A percentile compares a stretch with the other conserved stretches of the same genome.
phyloP scores from a whole-genome alignment of 2,113 vertebrate species.

The Alligator sinensis region DNA sequence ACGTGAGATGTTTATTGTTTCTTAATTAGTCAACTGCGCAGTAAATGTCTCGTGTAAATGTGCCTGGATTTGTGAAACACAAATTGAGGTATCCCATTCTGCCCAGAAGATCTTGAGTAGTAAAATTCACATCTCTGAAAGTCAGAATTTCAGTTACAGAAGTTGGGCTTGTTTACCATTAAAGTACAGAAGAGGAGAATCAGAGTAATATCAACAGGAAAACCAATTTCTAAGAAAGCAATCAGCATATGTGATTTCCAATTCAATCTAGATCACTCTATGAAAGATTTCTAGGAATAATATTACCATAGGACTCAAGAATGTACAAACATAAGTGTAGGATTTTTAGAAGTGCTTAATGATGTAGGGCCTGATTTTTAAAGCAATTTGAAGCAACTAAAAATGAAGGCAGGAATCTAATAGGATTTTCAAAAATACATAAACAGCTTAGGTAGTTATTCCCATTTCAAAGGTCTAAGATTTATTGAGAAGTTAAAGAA shows the following conservation, averaged over 20 bases:
- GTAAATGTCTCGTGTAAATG: no score
- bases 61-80: no score
- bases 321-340: accelerated
- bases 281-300: not conserved
- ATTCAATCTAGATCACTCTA: not conserved
- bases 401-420: not conserved
- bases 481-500: not conserved
- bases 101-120: not conserved
- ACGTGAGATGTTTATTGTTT: no score
- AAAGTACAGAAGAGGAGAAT: not conserved
- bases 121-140: not conserved
- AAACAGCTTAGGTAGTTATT: not conserved
- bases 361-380: not conserved
- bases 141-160: not conserved
- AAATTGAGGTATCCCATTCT: not conserved
- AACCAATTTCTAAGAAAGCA: not conserved
- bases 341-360: not conserved
- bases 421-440: not conserved
- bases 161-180: not conserved
- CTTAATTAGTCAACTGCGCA: no score
- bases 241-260: not conserved
- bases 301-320: not conserved
- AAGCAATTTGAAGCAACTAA: not conserved
- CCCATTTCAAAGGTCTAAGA: not conserved
- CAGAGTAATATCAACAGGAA: not conserved